phyloP scores from a whole-genome alignment of 2,888 invertebrate species.

The Drosophila mettleri region DNA sequence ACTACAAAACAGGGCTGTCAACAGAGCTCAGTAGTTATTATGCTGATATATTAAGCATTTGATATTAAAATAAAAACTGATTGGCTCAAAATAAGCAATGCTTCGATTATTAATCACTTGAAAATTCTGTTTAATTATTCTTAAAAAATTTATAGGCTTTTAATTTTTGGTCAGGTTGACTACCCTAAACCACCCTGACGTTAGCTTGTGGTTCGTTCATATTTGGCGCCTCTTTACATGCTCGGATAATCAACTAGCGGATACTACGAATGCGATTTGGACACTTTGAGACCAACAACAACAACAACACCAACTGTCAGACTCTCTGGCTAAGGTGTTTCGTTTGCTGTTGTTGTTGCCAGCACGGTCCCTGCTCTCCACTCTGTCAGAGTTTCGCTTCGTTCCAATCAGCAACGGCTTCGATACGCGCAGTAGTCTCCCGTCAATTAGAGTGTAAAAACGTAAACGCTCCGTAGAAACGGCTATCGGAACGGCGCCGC shows the following conservation, averaged over 20 bases:
- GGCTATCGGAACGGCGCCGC: slow-evolving; percentile 62
- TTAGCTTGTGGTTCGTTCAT: slow-evolving; percentile 29
- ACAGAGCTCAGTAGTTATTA: not conserved
- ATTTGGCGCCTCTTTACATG: slow-evolving; percentile 63
- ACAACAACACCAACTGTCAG: slow-evolving; percentile 13
- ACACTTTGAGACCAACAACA: slow-evolving; percentile 27
- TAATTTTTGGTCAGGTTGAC: slow-evolving; percentile 1
- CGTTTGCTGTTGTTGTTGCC: slow-evolving; percentile 11
- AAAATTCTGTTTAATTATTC: not conserved
- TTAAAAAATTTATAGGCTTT: not conserved
- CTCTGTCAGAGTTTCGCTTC: slow-evolving; percentile 37
- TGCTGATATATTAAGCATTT: not conserved
- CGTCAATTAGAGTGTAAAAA: slow-evolving; percentile 83
- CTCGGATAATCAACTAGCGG: slow-evolving; percentile 62
- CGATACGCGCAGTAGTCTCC: slow-evolving; percentile 79
- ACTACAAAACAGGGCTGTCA: slow-evolving; percentile 35
- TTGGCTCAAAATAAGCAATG: not conserved
- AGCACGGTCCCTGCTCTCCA: slow-evolving; percentile 11
- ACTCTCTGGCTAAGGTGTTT: slow-evolving; percentile 18
- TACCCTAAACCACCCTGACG: slow-evolving; percentile 45
- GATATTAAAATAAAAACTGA: too few relatives aligned
- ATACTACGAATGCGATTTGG: slow-evolving; percentile 41
- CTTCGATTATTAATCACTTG: too few relatives aligned
- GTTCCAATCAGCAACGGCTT: slow-evolving; percentile 54
- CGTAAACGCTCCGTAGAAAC: slow-evolving; percentile 67